Evolutionary conservation across 2,113 vertebrate species (phyloP), one percentile per base, ranked within the genome.

Genomic region (Aix galericulata): DNA sequence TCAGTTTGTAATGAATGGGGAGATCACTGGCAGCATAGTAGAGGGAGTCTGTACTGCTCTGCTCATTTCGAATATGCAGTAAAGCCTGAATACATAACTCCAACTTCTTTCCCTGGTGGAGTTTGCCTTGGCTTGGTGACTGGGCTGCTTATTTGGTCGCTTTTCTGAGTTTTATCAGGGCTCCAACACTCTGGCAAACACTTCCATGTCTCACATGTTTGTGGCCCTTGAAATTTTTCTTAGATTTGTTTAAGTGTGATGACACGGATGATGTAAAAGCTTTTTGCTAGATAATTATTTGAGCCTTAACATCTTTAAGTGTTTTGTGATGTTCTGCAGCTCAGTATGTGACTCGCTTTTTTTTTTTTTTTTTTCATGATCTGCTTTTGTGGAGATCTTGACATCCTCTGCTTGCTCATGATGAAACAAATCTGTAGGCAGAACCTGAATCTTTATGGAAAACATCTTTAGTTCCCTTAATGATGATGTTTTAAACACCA

Each of bases 401-500:
- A 81, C 86, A 91, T 90, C 20, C 46, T 75, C 73, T 60, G 17
- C 75, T 93, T 91, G 20, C 26, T 78, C 3, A 7, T 92, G 92
- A 89, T 79, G 86, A 91, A 93, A 94, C 46, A 93, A 93, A 93
- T 92, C 77, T 96, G 94, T 84, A 86, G 56, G 58, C 80, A 92
- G 64, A 88, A 91, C 59, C 59, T 50, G 17, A 86, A n/a, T 88
- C 88, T 81, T 83, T 86, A 86, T 60, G 59, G 68, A 76, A 92
- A 71, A 86, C 59, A 26, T 86, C 36, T 88, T 93, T 77, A 27
- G 36, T 86, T 93, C 13, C 25, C 36, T 81, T 90, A n/a, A 76
- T 82, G 63, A 60, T 2, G 12, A 44, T 83, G 56, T 88, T 71
- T 93, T 94, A 92, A 91, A 81, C 73, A 85, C 63, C 60, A 40